Base-by-base conservation (phyloP, 2,797 vertebrate genomes). In the Crocodylus rhombifer region DNA sequence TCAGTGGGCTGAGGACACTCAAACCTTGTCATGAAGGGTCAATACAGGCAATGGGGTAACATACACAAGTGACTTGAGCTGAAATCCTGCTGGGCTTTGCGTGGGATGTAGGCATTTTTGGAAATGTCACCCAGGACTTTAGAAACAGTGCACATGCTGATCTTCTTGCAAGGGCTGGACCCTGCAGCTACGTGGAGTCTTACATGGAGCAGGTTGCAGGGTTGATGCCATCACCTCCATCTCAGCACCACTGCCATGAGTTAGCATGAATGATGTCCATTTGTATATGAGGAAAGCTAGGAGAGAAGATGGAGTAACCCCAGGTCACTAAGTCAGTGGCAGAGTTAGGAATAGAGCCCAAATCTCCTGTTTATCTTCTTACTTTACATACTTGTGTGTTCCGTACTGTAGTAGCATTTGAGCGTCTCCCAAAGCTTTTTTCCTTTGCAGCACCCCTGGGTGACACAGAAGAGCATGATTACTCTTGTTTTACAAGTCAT, bases 271-370 rank as follows among this genome's bases (percentile, higher is more conserved):
- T 57, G 10, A 3, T 28, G 18, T n/a, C 14, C 14, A 55, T 73
- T 71, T 86, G 36, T n/a, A 6, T 17, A n/a, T 77, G 36, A 5
- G 17, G 13, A 3, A 64, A n/a, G 12, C 15, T 7, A 25, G 69
- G 21, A 62, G 62, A 77, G 69, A 73, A 55, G 18, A 20, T 21
- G 81, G 51, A 28, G 69, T 89, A 93, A 28, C 85, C 88, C 91
- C 75, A 73, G 25, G 69, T 84, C 92, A 95, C 90, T 87, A 94
- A 95, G 74, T 82, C 88, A 91, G 65, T 74, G 65, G 30, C 74
- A 79, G 71, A 88, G 62, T 63, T 57, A 86, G 69, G 80, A 92
- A 83, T 4, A 4, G 74, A 89, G 65, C 56, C 36, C 79, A 92
- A 75, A 71, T 60, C 92, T 96, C 85, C 87, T 94, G 83, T 42